Conservation (phyloP, 2,113 vertebrate species). For the Euleptes europaea region DNA sequence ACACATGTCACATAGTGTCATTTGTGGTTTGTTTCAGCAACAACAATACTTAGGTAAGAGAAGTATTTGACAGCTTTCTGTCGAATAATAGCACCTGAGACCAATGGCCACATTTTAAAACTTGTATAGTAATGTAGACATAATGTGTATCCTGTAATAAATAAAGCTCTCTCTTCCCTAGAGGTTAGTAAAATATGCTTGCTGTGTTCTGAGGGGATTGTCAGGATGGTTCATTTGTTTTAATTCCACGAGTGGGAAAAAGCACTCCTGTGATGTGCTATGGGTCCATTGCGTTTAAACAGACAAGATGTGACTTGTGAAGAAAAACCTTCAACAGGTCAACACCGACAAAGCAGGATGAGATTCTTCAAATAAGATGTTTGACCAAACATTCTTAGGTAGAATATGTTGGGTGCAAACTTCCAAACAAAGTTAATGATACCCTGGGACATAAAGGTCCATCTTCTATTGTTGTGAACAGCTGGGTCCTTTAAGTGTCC, state of each 20-base stretch:
- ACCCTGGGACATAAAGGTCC: too few relatives aligned
- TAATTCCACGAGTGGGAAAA: slow-evolving; percentile 17
- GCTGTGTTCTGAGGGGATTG: background rate
- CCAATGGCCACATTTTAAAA: background rate
- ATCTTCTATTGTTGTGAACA: too few relatives aligned
- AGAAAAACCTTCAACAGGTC: slow-evolving; percentile 46
- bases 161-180: background rate
- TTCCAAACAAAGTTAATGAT: slow-evolving; percentile 11
- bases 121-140: background rate
- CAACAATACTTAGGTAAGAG: background rate
- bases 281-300: slow-evolving; percentile 14
- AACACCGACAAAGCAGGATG: slow-evolving; percentile 35
- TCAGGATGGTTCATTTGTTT: background rate
- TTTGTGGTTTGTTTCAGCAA: background rate
- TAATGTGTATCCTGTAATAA: background rate
- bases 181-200: background rate
- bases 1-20: background rate
- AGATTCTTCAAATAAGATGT: slow-evolving; percentile 45
- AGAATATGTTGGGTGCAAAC: background rate
- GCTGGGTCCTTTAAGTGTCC: too few relatives aligned
- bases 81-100: background rate
- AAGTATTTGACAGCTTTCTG: background rate
- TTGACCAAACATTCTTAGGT: slow-evolving; percentile 39
- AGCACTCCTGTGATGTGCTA: background rate
- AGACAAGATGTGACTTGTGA: background rate